These are phyloP conservation scores for Pantherophis alleghaniensis DNA, from an alignment of 2,797 vertebrate genomes.

Conservation along the genomic window DNA sequence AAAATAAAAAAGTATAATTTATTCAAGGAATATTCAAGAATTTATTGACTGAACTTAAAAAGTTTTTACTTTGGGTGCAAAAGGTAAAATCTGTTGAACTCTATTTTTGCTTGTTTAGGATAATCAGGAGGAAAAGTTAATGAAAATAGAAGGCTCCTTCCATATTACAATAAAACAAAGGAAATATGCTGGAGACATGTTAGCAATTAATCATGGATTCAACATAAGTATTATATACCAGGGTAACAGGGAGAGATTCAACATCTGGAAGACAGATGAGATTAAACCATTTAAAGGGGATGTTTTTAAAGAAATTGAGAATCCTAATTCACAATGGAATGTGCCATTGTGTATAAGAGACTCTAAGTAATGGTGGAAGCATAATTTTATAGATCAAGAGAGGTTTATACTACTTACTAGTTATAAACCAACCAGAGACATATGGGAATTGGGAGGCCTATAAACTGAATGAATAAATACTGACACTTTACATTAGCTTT, in stretches of 20 bases:
- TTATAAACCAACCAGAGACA: neutral
- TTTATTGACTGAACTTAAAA: neutral
- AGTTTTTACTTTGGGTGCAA: neutral
- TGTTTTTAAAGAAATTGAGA: neutral
- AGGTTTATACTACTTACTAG: neutral
- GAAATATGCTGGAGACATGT: neutral
- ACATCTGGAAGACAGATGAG: conserved; percentile 27
- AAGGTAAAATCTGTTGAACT: neutral
- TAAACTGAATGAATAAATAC: neutral
- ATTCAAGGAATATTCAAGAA: no score
- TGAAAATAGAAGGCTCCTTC: neutral
- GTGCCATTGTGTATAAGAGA: neutral
- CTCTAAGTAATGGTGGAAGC: neutral
- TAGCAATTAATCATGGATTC: conserved; percentile 19
- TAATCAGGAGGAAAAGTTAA: neutral
- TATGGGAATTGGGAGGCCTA: neutral
- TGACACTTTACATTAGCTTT: neutral
- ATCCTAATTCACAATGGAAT: neutral
- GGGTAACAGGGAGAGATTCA: neutral
- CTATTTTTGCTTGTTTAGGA: neutral
- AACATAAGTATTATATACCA: conserved; percentile 35
- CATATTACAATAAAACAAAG: neutral
- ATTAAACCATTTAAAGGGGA: neutral
- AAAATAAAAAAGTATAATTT: neutral
- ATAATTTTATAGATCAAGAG: neutral